Evolutionary conservation across 2,797 vertebrate genomes (phyloP), one percentile per base, ranked within the genome.

Genomic region (Myotis vivesi): DNA sequence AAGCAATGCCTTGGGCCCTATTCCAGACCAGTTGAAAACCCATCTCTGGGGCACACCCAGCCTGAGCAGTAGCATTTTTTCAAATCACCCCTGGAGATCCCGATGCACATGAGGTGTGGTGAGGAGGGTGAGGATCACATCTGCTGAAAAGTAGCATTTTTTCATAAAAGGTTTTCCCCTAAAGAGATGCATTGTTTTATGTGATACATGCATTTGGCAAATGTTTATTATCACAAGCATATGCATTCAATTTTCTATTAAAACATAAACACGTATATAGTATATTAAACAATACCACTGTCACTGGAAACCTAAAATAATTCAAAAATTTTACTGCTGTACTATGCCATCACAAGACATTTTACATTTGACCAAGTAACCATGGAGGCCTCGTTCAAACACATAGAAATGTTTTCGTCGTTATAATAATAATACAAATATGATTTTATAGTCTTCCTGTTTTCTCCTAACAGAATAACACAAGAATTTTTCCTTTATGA

Each of bases 251-350:
- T 83, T 95, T 93, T 64, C 16, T 28, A 83, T 82, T 59, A 68
- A 88, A 89, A 68, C 87, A 88, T 80, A 92, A 69, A 90, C 15
- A 95, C 46, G 25, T 64, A 91, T 68, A 92, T 66, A 22, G 17
- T 36, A 88, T 75, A 51, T 89, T n/a, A 23, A 92, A 91, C 15
- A 88, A 77, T 57, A 71, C 0, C 44, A 83, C 6, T 76, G 16
- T 75, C 13, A 89, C 11, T 51, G n/a, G 90, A 92, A 93, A 93
- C 84, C 66, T 92, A 85, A 91, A 93, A 80, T 46, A 92, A 87
- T n/a, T 88, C 30, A 71, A 89, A 84, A 17, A 69, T 20, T 82
- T 76, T 87, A 57, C 16, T 64, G 41, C 10, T 72, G 11, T 89
- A 25, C 38, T 81, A 41, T 44, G 68, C n/a, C 51, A 72, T 90